Percentiles rank a stretch among this genome's conserved stretches.
These are phyloP conservation scores for Danio choprae DNA, from an alignment of 2,797 vertebrate species.

Conservation along the genomic window DNA sequence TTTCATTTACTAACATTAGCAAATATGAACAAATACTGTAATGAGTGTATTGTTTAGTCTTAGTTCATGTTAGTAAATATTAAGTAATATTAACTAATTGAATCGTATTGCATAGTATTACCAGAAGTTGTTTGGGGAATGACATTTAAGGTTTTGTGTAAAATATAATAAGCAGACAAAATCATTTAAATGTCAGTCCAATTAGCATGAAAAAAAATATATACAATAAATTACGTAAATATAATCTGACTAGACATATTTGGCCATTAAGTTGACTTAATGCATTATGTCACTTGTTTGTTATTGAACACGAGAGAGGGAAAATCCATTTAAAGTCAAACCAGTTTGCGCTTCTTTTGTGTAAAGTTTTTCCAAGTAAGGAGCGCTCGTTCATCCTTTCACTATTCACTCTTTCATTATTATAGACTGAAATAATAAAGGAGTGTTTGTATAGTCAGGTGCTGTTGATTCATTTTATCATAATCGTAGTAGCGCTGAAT, in stretches of 20 bases:
- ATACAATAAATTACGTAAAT: too few relatives aligned
- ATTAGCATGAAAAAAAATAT: neutral
- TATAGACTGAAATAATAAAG: too few relatives aligned
- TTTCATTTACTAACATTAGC: too few relatives aligned
- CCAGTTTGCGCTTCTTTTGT: slow-evolving; percentile 10
- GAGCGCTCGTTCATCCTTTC: neutral
- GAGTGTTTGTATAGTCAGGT: neutral
- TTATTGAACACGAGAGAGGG: neutral
- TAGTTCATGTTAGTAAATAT: too few relatives aligned
- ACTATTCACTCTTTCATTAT: neutral
- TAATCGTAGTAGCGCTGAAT: neutral
- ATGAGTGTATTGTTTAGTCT: too few relatives aligned
- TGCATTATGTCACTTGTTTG: slow-evolving; percentile 5
- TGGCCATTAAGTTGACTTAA: neutral
- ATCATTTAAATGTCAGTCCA: neutral
- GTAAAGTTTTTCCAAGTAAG: neutral
- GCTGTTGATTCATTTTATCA: neutral
- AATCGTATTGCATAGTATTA: too few relatives aligned
- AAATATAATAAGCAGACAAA: neutral
- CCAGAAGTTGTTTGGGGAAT: too few relatives aligned
- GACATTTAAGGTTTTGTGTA: too few relatives aligned
- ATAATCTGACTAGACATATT: neutral
- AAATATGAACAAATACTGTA: too few relatives aligned
- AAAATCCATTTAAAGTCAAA: slow-evolving; percentile 13
- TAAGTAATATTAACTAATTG: too few relatives aligned